Evolutionary conservation across 2,797 vertebrate genomes (phyloP).

Genomic region (Parotocinclus haroldoi): DNA sequence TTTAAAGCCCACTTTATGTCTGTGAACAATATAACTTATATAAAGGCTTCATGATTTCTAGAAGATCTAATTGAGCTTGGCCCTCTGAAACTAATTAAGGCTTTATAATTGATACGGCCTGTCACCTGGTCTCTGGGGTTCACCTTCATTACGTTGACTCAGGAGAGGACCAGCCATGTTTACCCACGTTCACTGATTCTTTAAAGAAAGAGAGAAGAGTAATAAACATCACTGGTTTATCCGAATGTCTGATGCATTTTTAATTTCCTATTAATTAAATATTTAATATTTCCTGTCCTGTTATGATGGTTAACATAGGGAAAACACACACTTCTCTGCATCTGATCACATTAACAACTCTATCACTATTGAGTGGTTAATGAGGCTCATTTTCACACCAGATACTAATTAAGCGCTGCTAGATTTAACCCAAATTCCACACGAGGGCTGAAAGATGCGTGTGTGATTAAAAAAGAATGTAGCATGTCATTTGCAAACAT

Average conservation of each 20-base stretch:
- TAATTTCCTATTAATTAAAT: no score
- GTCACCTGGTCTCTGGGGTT: slow-evolving; percentile 26
- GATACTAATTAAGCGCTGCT: slow-evolving; percentile 48
- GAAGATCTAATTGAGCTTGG: slow-evolving; percentile 9
- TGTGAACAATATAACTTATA: no score
- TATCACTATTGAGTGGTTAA: slow-evolving; percentile 51
- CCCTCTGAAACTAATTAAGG: slow-evolving; percentile 64
- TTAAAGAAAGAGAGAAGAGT: not conserved
- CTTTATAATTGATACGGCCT: slow-evolving; percentile 42
- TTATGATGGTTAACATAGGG: not conserved
- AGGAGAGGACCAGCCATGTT: slow-evolving; percentile 48
- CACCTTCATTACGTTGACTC: slow-evolving; percentile 37
- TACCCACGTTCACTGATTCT: slow-evolving; percentile 27
- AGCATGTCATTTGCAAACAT: no score
- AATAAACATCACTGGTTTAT: no score
- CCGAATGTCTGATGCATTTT: no score
- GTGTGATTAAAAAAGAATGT: not conserved
- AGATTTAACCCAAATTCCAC: slow-evolving; percentile 22
- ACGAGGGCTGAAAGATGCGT: not conserved
- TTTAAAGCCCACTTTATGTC: no score
- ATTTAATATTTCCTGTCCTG: no score
- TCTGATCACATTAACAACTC: slow-evolving; percentile 32
- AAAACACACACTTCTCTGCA: slow-evolving; percentile 1
- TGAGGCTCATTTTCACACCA: slow-evolving; percentile 57
- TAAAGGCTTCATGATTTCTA: not conserved